These are phyloP conservation scores for Mus caroli DNA, from an alignment of 2,797 vertebrate species.

Conservation along the genomic window DNA sequence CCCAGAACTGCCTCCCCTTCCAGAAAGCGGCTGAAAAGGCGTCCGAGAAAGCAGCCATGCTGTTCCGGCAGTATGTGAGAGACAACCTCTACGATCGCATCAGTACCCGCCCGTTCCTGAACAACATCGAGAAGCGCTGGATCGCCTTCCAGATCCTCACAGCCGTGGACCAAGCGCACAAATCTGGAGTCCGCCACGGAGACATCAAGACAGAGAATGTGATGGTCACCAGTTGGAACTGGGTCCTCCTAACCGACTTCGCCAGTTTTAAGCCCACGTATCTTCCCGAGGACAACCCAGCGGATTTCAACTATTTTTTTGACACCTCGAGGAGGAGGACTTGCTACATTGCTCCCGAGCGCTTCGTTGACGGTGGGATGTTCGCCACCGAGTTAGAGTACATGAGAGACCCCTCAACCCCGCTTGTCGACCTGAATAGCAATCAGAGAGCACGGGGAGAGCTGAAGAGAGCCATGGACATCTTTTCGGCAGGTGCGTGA, in stretches of 20 bases:
- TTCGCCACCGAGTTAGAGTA: conserved; percentile 93
- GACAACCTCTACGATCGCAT: conserved; percentile 99
- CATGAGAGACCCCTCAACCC: conserved; percentile 95
- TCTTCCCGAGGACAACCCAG: conserved; percentile 98
- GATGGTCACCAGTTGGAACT: conserved; percentile 99
- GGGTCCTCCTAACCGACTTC: conserved; percentile 98
- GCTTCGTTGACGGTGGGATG: conserved; percentile 97
- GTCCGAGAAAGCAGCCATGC: conserved; percentile 95
- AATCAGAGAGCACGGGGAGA: conserved; percentile 97
- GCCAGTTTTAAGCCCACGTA: conserved; percentile 99
- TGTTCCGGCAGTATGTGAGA: conserved; percentile 97
- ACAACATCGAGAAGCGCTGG: conserved; percentile 98
- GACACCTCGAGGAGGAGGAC: conserved; percentile 97
- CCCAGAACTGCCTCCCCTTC: conserved; percentile 98
- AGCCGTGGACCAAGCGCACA: conserved; percentile 97
- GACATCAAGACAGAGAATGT: conserved; percentile 99
- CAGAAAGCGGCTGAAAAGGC: conserved; percentile 94
- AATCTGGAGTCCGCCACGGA: conserved; percentile 96
- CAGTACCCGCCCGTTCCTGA: conserved; percentile 97
- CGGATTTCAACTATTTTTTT: conserved; percentile 99
- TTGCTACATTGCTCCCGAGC: conserved; percentile 97
- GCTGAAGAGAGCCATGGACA: conserved; percentile 97
- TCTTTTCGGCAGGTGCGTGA: conserved; percentile 97
- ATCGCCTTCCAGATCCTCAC: conserved; percentile 98
- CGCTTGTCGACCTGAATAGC: conserved; percentile 96